These are phyloP conservation scores for Eublepharis macularius DNA, from an alignment of 2,113 vertebrate species.

Conservation along the genomic window DNA sequence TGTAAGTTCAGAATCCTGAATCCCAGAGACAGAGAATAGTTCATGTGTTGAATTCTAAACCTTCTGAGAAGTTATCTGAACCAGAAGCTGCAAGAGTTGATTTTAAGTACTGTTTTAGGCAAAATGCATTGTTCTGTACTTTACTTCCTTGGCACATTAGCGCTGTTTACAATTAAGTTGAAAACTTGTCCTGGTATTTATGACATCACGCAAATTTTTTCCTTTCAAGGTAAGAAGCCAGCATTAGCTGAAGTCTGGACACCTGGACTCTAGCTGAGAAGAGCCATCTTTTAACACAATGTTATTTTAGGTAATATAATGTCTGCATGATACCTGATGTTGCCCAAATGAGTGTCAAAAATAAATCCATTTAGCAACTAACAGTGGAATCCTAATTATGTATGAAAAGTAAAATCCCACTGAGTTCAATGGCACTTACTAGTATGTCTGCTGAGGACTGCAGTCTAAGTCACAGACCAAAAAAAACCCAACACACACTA, in stretches of 20 bases:
- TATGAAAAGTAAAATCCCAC: too few relatives aligned
- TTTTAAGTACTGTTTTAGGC: conserved; percentile 76
- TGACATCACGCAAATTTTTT: conserved; percentile 85
- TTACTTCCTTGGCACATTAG: conserved; percentile 75
- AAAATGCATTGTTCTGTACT: conserved; percentile 71
- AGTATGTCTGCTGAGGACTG: too few relatives aligned
- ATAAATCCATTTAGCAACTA: not conserved
- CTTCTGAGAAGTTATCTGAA: conserved; percentile 31
- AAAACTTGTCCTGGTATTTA: conserved; percentile 81
- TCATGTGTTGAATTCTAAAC: conserved; percentile 40
- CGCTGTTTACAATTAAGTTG: conserved; percentile 78
- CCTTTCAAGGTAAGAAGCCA: conserved; percentile 75
- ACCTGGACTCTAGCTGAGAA: conserved; percentile 62
- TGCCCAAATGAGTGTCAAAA: not conserved
- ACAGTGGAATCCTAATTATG: too few relatives aligned
- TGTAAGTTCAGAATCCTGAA: conserved; percentile 23
- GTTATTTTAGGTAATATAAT: conserved; percentile 11
- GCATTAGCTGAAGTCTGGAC: conserved; percentile 70
- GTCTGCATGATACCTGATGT: not conserved
- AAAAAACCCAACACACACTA: not conserved
- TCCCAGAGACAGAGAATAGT: conserved; percentile 18
- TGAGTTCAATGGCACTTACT: too few relatives aligned
- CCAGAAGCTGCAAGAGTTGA: conserved; percentile 20
- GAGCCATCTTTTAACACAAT: conserved; percentile 31
- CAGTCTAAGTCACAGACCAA: not conserved